A percentile compares a stretch with the other conserved stretches of the same genome.
Conservation (phyloP, 1,140 invertebrate species). For the Coelopa frigida region DNA sequence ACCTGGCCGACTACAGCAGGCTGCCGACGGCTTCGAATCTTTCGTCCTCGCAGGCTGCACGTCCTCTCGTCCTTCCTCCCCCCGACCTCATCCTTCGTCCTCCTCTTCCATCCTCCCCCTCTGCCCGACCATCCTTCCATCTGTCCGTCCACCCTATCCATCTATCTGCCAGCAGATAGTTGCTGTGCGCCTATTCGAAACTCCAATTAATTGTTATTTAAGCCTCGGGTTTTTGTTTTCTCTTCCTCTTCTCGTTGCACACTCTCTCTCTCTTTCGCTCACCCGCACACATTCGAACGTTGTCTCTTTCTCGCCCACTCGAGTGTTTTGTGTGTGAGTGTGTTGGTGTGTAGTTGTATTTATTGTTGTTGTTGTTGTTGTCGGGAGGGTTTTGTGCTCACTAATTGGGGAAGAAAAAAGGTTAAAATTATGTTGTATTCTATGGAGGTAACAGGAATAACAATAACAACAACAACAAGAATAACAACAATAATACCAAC, state of each 20-base stretch:
- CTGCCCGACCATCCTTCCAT: neutral
- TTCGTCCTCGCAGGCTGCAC: neutral
- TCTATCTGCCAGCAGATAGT: slow-evolving; percentile 19
- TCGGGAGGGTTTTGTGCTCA: too few relatives aligned
- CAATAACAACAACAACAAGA: too few relatives aligned
- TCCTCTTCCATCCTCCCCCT: neutral
- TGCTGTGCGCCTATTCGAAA: slow-evolving; percentile 45
- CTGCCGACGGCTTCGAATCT: neutral
- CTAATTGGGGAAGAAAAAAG: too few relatives aligned
- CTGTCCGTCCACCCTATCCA: neutral
- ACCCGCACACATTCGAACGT: neutral
- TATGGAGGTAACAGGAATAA: too few relatives aligned
- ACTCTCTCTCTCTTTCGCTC: slow-evolving; percentile 2
- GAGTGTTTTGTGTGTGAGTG: slow-evolving; percentile 5
- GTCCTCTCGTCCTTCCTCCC: slow-evolving; percentile 5
- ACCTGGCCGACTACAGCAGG: slow-evolving; percentile 8
- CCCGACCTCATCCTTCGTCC: neutral
- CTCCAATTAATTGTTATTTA: slow-evolving; percentile 46
- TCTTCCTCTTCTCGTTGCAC: slow-evolving; percentile 32
- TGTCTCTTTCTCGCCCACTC: neutral
- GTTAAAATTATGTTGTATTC: too few relatives aligned
- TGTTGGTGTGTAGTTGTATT: neutral
- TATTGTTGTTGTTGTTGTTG: slow-evolving; percentile 9
- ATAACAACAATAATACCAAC: too few relatives aligned
- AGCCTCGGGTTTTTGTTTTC: slow-evolving; percentile 19